A percentile compares a stretch with the other conserved stretches of the same genome.
phyloP scores from a whole-genome alignment of 2,888 invertebrate genomes.

The Colostygia pectinataria region DNA sequence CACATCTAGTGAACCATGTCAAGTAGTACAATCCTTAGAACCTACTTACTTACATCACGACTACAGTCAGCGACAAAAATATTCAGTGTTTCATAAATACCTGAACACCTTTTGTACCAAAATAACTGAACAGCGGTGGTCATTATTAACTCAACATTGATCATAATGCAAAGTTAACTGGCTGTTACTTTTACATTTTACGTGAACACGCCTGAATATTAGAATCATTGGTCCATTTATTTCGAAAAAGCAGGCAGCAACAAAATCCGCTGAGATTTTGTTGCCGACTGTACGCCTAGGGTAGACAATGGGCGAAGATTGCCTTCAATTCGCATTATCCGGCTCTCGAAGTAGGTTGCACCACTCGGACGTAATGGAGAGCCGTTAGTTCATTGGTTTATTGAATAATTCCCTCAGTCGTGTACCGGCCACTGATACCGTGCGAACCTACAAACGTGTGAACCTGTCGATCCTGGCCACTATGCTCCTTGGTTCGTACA shows the following conservation, averaged over 20 bases:
- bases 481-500: constrained; percentile 47
- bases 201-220: too few species aligned
- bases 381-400: constrained; percentile 79
- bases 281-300: constrained; percentile 42
- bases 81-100: too few species aligned
- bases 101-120: too few species aligned
- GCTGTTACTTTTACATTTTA: too few species aligned
- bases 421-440: constrained; percentile 43
- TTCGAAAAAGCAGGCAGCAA: neutral
- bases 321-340: constrained; percentile 81
- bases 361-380: constrained; percentile 72
- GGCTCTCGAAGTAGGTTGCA: constrained; percentile 77
- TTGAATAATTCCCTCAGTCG: constrained; percentile 76
- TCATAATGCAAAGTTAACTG: too few species aligned
- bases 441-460: constrained; percentile 33
- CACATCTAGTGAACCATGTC: constrained; percentile 12
- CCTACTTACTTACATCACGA: neutral
- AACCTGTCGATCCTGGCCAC: constrained; percentile 32
- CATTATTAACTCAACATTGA: too few species aligned
- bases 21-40: neutral
- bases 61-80: constrained; percentile 4
- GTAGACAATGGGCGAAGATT: constrained; percentile 72
- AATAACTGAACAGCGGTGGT: too few species aligned
- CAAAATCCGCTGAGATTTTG: too few species aligned
- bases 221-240: neutral